Conservation (phyloP, 2,888 invertebrate species). For the Eristalinus sepulchralis region DNA sequence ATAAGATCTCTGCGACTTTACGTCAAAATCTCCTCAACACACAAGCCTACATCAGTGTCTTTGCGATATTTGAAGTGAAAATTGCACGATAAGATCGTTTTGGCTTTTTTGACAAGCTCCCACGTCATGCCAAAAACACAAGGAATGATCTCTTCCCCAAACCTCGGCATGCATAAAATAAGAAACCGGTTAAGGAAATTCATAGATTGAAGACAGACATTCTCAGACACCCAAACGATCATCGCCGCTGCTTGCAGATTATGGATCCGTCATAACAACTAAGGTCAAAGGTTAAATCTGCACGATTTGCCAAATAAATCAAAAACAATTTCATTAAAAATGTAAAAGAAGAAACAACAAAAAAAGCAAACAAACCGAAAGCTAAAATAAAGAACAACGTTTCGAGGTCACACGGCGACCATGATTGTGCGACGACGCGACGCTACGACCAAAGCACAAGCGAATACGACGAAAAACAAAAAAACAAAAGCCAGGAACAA, state of each 20-base stretch:
- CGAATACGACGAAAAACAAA: not conserved
- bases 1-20: too few relatives aligned
- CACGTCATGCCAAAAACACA: too few relatives aligned
- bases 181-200: too few relatives aligned
- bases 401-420: constrained; percentile 21
- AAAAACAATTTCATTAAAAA: not conserved
- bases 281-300: constrained; percentile 12
- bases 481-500: not conserved
- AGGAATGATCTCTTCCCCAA: not conserved
- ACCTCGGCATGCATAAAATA: not conserved
- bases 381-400: not conserved
- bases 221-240: not conserved
- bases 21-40: too few relatives aligned
- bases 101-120: too few relatives aligned
- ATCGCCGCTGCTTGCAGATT: not conserved
- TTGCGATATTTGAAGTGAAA: too few relatives aligned
- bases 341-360: not conserved
- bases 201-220: not conserved
- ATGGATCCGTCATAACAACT: constrained; percentile 13
- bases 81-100: too few relatives aligned
- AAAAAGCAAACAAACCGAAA: not conserved
- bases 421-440: not conserved
- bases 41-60: too few relatives aligned
- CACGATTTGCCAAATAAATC: not conserved
- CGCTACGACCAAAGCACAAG: not conserved